phyloP scores from a whole-genome alignment of 2,888 invertebrate genomes.

The Noctuana brunneofusca region DNA sequence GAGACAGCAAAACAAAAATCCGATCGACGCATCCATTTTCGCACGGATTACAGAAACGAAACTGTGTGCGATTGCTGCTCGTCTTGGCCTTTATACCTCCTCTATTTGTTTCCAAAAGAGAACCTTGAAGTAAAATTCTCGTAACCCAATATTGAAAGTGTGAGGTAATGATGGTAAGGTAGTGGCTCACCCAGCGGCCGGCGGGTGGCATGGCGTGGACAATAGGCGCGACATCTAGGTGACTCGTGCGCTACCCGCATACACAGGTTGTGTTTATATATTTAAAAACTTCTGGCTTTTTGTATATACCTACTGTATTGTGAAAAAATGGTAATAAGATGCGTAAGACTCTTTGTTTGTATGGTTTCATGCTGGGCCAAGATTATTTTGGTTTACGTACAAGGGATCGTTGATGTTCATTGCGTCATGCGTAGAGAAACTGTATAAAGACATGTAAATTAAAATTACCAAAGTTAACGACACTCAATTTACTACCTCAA shows the following conservation, averaged over 20 bases:
- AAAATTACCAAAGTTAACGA: no score
- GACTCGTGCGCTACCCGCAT: conserved; percentile 66
- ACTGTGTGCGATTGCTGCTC: conserved; percentile 72
- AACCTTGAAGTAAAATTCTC: conserved; percentile 81
- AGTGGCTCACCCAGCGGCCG: conserved; percentile 75
- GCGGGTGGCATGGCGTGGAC: conserved; percentile 66
- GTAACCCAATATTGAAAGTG: conserved; percentile 82
- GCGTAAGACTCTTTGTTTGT: conserved; percentile 5
- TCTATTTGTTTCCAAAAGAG: conserved; percentile 78
- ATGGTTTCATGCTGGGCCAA: background rate
- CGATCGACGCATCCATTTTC: conserved; percentile 72
- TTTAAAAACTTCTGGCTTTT: conserved; percentile 9
- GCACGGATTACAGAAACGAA: conserved; percentile 63
- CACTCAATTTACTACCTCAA: no score
- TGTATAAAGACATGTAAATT: no score
- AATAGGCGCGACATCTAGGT: conserved; percentile 81
- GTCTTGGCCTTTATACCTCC: conserved; percentile 79
- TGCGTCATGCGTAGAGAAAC: background rate
- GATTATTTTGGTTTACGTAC: conserved; percentile 5
- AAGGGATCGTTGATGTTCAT: background rate
- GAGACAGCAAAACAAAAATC: conserved; percentile 65
- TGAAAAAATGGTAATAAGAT: background rate
- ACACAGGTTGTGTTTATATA: conserved; percentile 67
- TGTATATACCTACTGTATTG: background rate
- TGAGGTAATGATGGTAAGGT: conserved; percentile 75